A percentile compares a stretch with the other conserved stretches of the same genome.
Conservation (phyloP, 2,797 vertebrate species). For the Numenius phaeopus region DNA sequence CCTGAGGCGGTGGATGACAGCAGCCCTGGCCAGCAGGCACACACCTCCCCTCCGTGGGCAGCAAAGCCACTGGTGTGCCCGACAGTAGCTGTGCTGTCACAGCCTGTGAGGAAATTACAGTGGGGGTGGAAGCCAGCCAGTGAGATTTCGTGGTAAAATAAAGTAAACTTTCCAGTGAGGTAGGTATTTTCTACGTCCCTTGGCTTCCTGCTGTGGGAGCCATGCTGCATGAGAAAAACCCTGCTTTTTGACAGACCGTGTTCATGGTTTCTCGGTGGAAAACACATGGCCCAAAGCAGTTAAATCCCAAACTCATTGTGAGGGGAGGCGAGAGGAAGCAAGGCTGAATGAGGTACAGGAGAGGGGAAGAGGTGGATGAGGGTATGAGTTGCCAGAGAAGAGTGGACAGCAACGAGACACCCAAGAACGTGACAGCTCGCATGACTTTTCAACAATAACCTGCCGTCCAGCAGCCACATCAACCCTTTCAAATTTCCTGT, state of each 20-base stretch:
- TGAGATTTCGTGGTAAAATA: conserved; percentile 58
- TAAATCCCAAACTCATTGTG: neutral
- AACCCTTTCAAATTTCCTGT: conserved; percentile 7
- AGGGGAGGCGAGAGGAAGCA: neutral
- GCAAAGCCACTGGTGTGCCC: neutral
- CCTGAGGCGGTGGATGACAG: rapidly evolving
- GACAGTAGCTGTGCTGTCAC: neutral
- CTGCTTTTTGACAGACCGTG: neutral
- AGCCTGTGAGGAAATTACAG: conserved; percentile 55
- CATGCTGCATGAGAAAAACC: neutral
- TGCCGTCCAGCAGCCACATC: neutral
- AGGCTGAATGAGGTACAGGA: neutral
- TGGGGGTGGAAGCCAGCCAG: conserved; percentile 65
- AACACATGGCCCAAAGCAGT: neutral
- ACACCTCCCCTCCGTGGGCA: neutral
- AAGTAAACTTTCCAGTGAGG: conserved; percentile 68
- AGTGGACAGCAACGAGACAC: neutral
- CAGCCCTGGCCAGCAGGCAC: neutral
- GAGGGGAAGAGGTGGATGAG: neutral
- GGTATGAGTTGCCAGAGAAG: neutral
- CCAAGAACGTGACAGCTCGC: neutral
- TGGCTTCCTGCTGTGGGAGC: conserved; percentile 44
- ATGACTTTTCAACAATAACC: conserved; percentile 5
- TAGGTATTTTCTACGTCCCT: conserved; percentile 44
- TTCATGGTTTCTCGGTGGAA: neutral